Evolutionary conservation across 2,113 vertebrate genomes (phyloP).

Genomic region (Cricetomys ansorgei): DNA sequence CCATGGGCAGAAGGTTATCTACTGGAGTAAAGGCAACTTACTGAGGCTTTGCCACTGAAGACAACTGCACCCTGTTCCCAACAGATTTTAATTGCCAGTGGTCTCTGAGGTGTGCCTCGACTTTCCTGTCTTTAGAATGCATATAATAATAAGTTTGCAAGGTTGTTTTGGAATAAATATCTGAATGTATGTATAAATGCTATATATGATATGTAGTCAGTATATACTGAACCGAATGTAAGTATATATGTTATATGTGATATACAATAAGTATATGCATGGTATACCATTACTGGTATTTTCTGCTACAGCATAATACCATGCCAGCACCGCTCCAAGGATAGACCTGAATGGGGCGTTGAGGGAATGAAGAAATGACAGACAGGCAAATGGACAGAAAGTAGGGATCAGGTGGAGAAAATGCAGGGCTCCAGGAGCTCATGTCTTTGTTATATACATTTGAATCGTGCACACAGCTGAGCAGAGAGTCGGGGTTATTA

Average conservation of each 20-base stretch:
- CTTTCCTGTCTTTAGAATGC: slow-evolving; percentile 23
- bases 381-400: background rate
- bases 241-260: background rate
- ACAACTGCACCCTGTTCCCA: background rate
- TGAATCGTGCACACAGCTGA: background rate
- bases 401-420: background rate
- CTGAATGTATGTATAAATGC: background rate
- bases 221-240: too few species aligned
- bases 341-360: background rate
- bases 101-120: background rate
- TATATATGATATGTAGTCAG: background rate
- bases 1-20: background rate
- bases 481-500: background rate
- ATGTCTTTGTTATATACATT: background rate
- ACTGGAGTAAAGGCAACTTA: background rate
- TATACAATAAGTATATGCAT: too few species aligned
- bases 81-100: background rate
- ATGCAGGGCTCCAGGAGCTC: too few species aligned
- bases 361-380: background rate
- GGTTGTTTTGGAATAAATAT: background rate
- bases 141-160: background rate
- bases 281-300: background rate
- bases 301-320: background rate
- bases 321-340: background rate
- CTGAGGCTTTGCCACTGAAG: background rate